Conservation (phyloP, 2,797 vertebrate genomes). For the Avahi laniger region DNA sequence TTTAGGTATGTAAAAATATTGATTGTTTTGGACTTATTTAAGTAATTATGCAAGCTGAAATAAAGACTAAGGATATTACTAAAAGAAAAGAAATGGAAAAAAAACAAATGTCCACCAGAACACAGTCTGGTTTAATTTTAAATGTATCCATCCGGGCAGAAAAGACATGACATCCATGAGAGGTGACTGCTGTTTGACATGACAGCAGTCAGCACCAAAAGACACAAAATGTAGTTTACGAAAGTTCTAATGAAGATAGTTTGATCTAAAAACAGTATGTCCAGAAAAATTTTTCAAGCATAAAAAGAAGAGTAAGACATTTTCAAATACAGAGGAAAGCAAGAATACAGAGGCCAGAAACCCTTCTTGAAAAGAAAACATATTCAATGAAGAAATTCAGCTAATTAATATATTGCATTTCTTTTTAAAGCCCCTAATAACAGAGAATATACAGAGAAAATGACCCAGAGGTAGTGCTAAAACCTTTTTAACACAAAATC, state of each 20-base stretch:
- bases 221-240: background rate
- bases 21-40: background rate
- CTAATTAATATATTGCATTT: background rate
- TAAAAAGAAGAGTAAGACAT: background rate
- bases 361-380: background rate
- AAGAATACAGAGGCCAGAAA: background rate
- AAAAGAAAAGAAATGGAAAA: background rate
- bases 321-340: background rate
- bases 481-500: slow-evolving; percentile 1
- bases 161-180: background rate
- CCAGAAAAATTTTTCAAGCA: background rate
- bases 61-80: background rate
- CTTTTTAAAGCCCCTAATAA: background rate
- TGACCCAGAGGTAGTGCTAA: background rate
- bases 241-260: background rate
- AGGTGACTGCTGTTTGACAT: background rate
- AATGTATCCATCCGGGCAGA: background rate
- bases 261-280: background rate
- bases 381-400: background rate
- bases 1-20: background rate
- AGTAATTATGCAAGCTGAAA: background rate
- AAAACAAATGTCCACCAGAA: background rate
- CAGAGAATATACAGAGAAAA: background rate
- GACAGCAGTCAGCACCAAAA: background rate
- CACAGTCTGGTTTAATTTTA: background rate